Evolutionary conservation across 30 jellyfish, hydroid and myxozoan genomes (phyloP).

Genomic region (Rhopilema esculentum): DNA sequence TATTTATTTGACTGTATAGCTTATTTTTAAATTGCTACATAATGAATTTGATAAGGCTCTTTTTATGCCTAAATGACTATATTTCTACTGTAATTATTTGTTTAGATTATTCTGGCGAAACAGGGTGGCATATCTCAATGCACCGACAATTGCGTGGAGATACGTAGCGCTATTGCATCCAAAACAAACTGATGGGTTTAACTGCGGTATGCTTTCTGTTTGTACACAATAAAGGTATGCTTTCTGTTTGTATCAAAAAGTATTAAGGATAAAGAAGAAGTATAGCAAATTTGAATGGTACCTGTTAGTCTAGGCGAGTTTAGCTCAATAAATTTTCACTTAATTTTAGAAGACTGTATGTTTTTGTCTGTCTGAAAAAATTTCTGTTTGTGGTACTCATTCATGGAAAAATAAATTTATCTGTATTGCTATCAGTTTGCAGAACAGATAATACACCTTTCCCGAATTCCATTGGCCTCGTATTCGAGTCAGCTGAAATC

Average conservation of each 20-base stretch:
- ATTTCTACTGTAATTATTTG: neutral
- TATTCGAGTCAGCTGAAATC: neutral
- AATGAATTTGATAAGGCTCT: neutral
- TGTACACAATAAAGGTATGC: conserved; percentile 5
- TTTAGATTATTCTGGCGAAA: conserved; percentile 1
- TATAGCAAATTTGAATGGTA: neutral
- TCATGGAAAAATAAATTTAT: too few species aligned
- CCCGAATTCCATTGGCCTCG: neutral
- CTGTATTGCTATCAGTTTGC: neutral
- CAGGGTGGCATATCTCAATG: conserved; percentile 7
- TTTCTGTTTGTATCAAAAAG: neutral
- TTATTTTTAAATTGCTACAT: neutral
- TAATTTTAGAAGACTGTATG: neutral
- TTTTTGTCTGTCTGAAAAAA: neutral
- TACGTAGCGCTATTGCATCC: neutral
- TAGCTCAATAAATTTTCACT: neutral
- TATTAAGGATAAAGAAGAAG: neutral
- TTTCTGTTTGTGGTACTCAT: too few species aligned
- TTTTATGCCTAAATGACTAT: neutral
- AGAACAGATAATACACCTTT: neutral
- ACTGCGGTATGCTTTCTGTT: conserved; percentile 19
- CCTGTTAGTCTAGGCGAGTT: neutral
- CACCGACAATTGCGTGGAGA: neutral
- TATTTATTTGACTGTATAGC: neutral
- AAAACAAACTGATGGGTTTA: conserved; percentile 8